Conservation (phyloP, 2,113 vertebrate species). For the Dicerorhinus sumatrensis region DNA sequence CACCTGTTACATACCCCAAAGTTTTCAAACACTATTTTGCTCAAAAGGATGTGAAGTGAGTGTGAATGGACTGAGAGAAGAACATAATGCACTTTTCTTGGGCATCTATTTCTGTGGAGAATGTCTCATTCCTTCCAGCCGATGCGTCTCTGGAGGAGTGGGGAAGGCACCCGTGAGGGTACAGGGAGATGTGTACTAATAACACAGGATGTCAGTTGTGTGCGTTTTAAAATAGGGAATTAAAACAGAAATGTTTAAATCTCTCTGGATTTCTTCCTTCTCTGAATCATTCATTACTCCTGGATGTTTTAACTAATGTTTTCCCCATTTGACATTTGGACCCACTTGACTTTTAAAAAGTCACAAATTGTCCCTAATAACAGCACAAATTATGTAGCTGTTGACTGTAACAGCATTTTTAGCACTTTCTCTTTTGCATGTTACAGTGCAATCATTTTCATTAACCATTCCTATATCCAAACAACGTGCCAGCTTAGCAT, state of each 20-base stretch:
- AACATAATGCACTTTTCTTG: fast-evolving
- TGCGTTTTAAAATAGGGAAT: neutral
- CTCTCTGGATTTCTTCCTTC: neutral
- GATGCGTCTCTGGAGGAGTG: neutral
- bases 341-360: conserved; percentile 73
- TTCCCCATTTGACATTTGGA: conserved; percentile 76
- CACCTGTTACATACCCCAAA: fast-evolving
- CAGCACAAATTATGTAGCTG: conserved; percentile 57
- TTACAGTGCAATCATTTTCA: conserved; percentile 61
- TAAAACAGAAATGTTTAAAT: neutral
- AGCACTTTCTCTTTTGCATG: conserved; percentile 41
- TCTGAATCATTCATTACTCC: conserved; percentile 30
- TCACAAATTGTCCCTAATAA: conserved; percentile 81
- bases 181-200: fast-evolving
- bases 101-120: neutral
- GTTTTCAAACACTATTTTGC: neutral
- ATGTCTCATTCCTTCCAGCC: fast-evolving
- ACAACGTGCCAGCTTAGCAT: conserved; percentile 60
- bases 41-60: neutral
- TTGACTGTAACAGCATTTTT: neutral
- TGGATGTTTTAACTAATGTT: conserved; percentile 70
- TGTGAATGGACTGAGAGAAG: neutral
- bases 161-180: fast-evolving
- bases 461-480: conserved; percentile 62
- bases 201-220: fast-evolving